These are phyloP conservation scores for Sakesphorus luctuosus DNA, from an alignment of 2,113 vertebrate species.

Conservation along the genomic window DNA sequence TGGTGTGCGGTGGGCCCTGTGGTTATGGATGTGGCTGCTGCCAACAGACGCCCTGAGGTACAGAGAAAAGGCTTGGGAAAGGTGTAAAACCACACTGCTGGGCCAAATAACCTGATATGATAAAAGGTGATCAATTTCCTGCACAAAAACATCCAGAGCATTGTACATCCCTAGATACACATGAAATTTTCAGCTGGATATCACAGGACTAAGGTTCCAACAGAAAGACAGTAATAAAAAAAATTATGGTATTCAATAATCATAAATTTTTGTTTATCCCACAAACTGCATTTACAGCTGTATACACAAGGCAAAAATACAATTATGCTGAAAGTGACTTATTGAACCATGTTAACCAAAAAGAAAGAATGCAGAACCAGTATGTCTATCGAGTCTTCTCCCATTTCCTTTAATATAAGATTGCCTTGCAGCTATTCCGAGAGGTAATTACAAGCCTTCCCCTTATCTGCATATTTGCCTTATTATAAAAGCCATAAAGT, in stretches of 20 bases:
- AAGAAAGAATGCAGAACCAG: conserved; percentile 37
- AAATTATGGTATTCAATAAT: not conserved
- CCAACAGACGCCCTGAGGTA: not conserved
- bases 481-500: conserved; percentile 64
- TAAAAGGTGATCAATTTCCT: not conserved
- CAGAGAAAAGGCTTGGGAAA: not conserved
- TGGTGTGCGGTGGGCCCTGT: not conserved
- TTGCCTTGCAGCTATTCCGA: conserved; percentile 56
- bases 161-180: too few species aligned
- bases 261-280: not conserved
- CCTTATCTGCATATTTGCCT: conserved; percentile 62
- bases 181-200: not conserved
- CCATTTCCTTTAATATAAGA: conserved; percentile 60
- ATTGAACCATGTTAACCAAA: not conserved
- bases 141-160: not conserved
- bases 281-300: not conserved
- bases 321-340: not conserved
- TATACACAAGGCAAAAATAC: not conserved
- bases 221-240: not conserved
- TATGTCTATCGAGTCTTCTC: not conserved
- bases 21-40: not conserved
- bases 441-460: conserved; percentile 50
- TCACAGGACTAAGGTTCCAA: not conserved
- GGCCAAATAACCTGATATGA: not conserved
- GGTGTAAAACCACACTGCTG: not conserved